A percentile compares a stretch with the other conserved stretches of the same genome.
These are phyloP conservation scores for Ataeniobius toweri DNA, from an alignment of 2,797 vertebrate species.

Conservation along the genomic window DNA sequence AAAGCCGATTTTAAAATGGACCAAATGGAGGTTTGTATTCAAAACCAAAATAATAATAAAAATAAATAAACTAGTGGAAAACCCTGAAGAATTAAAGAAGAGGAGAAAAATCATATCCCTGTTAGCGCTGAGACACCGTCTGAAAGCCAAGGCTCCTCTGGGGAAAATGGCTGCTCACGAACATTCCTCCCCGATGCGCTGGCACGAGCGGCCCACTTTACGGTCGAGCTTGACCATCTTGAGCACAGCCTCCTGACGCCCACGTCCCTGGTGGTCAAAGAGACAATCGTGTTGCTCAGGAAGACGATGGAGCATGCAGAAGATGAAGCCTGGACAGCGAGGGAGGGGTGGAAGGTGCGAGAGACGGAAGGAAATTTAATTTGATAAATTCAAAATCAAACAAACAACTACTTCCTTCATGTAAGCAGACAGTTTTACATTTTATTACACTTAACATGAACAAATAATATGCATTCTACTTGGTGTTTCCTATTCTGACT, in stretches of 20 bases:
- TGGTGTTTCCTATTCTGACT: constrained; percentile 36
- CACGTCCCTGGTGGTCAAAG: constrained; percentile 94
- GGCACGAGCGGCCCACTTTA: constrained; percentile 96
- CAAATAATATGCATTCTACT: constrained; percentile 15
- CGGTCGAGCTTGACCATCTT: constrained; percentile 98
- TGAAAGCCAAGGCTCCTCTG: constrained; percentile 35
- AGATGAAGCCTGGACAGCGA: constrained; percentile 84
- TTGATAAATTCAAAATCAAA: neutral
- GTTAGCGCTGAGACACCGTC: constrained; percentile 54
- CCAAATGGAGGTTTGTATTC: constrained; percentile 40
- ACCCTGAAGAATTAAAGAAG: constrained; percentile 36
- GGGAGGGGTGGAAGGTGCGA: neutral
- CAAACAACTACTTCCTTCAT: neutral
- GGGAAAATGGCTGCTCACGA: constrained; percentile 79
- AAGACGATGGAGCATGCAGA: constrained; percentile 96
- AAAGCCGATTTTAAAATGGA: constrained; percentile 47
- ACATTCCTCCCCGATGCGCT: constrained; percentile 95
- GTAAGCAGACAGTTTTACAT: neutral
- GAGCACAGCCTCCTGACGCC: constrained; percentile 94
- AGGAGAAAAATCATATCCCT: constrained; percentile 56
- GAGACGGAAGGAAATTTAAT: constrained; percentile 9
- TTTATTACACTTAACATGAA: neutral
- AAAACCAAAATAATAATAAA: constrained; percentile 23
- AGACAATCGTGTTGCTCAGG: constrained; percentile 94
- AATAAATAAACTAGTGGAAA: constrained; percentile 29